phyloP scores from a whole-genome alignment of 2,888 invertebrate species.

The Morpho achilles region DNA sequence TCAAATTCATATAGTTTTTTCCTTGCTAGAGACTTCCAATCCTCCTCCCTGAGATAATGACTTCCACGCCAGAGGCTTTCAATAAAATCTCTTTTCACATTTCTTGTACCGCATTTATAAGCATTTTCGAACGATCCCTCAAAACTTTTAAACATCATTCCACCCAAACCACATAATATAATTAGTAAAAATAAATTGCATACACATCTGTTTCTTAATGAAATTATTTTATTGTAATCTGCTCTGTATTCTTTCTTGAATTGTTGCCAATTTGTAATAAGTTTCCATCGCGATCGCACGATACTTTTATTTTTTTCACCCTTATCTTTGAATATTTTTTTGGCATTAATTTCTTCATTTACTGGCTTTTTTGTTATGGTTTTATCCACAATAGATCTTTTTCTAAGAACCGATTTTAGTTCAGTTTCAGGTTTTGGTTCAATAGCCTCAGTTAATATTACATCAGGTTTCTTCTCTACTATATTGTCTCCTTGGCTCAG shows the following conservation, averaged over 20 bases:
- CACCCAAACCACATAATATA: slow-evolving; percentile 88
- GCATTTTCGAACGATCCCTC: slow-evolving; percentile 92
- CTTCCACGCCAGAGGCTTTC: slow-evolving; percentile 90
- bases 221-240: slow-evolving; percentile 76
- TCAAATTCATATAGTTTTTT: slow-evolving; percentile 90
- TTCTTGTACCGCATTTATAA: slow-evolving; percentile 92
- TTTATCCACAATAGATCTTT: slow-evolving; percentile 47
- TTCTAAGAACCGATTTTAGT: slow-evolving; percentile 47
- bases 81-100: slow-evolving; percentile 91
- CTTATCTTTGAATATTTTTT: slow-evolving; percentile 33
- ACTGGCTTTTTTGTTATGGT: slow-evolving; percentile 35
- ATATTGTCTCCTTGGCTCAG: slow-evolving; percentile 61
- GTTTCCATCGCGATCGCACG: slow-evolving; percentile 58
- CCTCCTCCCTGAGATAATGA: slow-evolving; percentile 90
- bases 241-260: slow-evolving; percentile 79
- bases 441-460: slow-evolving; percentile 39
- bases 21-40: slow-evolving; percentile 93
- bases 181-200: slow-evolving; percentile 83
- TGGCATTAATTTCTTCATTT: slow-evolving; percentile 32
- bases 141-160: slow-evolving; percentile 87
- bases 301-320: slow-evolving; percentile 26
- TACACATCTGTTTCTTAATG: slow-evolving; percentile 82
- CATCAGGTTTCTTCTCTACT: slow-evolving; percentile 42
- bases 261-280: slow-evolving; percentile 74
- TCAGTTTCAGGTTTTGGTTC: slow-evolving; percentile 33